These are phyloP conservation scores for Platyrinchus mystaceus DNA, from an alignment of 2,797 vertebrate genomes.

Conservation along the genomic window DNA sequence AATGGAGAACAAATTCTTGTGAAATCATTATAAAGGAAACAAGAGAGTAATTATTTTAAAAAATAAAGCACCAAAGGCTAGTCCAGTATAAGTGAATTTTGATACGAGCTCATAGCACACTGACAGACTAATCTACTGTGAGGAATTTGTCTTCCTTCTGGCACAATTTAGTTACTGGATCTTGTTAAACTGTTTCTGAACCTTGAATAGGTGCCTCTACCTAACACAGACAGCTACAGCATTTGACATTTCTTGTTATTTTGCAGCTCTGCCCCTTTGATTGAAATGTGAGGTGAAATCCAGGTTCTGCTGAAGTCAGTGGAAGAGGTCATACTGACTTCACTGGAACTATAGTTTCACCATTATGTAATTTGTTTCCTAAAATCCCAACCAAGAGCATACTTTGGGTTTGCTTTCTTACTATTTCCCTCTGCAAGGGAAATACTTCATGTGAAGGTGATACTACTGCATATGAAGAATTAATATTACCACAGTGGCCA, in stretches of 20 bases:
- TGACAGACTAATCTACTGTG: slow-evolving; percentile 29
- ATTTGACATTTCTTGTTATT: slow-evolving; percentile 36
- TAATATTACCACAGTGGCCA: background rate
- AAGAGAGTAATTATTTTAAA: background rate
- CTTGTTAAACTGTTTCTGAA: slow-evolving; percentile 61
- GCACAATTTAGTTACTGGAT: slow-evolving; percentile 18
- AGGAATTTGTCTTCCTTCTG: slow-evolving; percentile 28
- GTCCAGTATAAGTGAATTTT: background rate
- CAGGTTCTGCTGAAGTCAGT: slow-evolving; percentile 23
- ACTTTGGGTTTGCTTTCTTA: background rate
- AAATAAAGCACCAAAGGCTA: background rate
- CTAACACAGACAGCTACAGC: background rate
- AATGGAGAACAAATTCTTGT: background rate
- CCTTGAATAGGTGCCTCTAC: slow-evolving; percentile 25
- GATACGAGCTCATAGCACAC: background rate
- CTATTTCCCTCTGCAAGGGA: background rate
- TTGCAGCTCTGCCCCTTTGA: slow-evolving; percentile 48
- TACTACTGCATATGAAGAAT: background rate
- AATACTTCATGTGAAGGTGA: background rate
- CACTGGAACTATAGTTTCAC: background rate
- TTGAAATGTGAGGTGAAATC: slow-evolving; percentile 60
- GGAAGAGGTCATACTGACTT: slow-evolving; percentile 21
- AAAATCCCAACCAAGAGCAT: background rate
- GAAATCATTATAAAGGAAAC: background rate
- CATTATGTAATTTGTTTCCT: background rate